These are phyloP conservation scores for Hemithea aestivaria DNA, from an alignment of 2,888 invertebrate genomes.

Conservation along the genomic window DNA sequence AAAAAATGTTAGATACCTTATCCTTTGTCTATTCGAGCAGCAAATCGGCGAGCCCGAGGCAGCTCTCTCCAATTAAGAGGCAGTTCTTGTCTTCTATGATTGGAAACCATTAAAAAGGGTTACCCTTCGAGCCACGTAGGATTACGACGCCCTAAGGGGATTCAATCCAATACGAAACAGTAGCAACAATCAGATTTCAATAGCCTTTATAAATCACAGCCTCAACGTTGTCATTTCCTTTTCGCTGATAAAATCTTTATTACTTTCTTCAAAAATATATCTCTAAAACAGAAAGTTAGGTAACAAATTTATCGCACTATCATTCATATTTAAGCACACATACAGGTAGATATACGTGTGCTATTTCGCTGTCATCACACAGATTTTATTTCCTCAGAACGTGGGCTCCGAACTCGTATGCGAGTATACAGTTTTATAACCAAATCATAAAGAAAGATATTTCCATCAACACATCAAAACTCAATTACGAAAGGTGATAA, in stretches of 20 bases:
- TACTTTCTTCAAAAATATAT: neutral
- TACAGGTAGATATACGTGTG: constrained; percentile 2
- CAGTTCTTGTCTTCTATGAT: constrained; percentile 64
- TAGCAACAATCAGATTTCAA: constrained; percentile 47
- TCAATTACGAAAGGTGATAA: constrained; percentile 59
- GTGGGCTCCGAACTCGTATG: constrained; percentile 36
- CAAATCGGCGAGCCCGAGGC: constrained; percentile 42
- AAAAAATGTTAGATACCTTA: constrained; percentile 13
- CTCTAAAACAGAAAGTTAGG: neutral
- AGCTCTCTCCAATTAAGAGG: constrained; percentile 65
- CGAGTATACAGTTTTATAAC: constrained; percentile 43
- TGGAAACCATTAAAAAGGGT: constrained; percentile 55
- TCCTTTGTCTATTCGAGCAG: constrained; percentile 18
- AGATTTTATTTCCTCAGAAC: constrained; percentile 15
- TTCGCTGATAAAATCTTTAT: constrained; percentile 4
- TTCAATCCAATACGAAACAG: constrained; percentile 50
- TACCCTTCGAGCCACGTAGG: constrained; percentile 40
- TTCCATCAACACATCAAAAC: constrained; percentile 54
- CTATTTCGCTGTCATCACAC: constrained; percentile 17
- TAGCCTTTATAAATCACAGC: constrained; percentile 35
- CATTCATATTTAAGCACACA: neutral
- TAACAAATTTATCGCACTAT: neutral
- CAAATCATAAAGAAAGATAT: constrained; percentile 48
- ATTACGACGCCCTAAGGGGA: constrained; percentile 45
- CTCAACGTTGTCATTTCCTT: constrained; percentile 4